Base-by-base conservation (phyloP, 2,888 invertebrate species). In the Drosophila sordidapex region DNA sequence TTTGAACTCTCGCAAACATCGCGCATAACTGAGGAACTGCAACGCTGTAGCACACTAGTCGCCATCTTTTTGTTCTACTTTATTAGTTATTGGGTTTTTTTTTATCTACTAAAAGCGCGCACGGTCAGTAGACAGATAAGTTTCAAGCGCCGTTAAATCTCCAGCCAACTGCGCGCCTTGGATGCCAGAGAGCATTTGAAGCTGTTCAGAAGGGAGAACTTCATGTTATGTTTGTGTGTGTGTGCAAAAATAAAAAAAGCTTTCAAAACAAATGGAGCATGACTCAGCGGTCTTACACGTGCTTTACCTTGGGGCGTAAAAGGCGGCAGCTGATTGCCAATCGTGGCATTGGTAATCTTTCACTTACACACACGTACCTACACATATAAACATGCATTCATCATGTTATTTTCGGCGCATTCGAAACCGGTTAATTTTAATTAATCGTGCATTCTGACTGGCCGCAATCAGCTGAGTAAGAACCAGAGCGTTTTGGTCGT, bases 201-300 rank as follows among this genome's bases (percentile, higher is more conserved):
- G 70, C 58, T 43, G 27, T 36, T 35, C 57, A 35, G 59, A 38
- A n/a, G 70, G 70, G 18, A 67, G 74, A 81, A 67, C 60, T 68
- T 53, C 36, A n/a, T 29, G 11, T 54, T 51, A n/a, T 40, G 18
- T 56, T 27, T 56, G 27, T 29, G 27, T 29, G 38, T 56, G 56
- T 46, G 63, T 38, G 70, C 53, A 61, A 65, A 69, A 83, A 64
- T 21, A 43, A 46, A 46, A 46, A 46, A 8, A 21, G 1, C 63
- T 84, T 82, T 80, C 74, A 78, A 74, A 87, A 54, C 74, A 76
- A 85, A 61, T 87, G 75, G 85, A 87, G 82, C 82, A 66, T 85
- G 85, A 89, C 56, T 89, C 89, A 89, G 82, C 85, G 54, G 36
- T 76, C 72, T 75, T 85, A 74, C 87, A 87, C 85, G 89, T 84